Percentiles rank a stretch among this genome's conserved stretches.
phyloP scores from a whole-genome alignment of 2,888 invertebrate genomes.

The Bhutanitis thaidina region DNA sequence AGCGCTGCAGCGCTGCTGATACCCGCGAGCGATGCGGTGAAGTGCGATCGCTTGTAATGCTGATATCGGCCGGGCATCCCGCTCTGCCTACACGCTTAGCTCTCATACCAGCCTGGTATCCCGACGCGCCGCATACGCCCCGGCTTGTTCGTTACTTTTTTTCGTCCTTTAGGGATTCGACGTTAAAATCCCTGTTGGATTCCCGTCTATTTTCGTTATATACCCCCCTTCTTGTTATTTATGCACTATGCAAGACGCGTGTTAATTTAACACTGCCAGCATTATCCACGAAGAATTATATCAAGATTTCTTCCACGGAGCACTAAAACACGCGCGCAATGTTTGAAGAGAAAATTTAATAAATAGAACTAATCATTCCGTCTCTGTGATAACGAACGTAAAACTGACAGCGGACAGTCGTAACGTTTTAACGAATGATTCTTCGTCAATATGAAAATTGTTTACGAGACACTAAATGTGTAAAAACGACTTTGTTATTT shows the following conservation, averaged over 20 bases:
- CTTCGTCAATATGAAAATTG: no score
- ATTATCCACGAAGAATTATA: constrained; percentile 14
- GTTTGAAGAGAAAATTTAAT: no score
- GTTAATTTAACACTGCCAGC: constrained; percentile 18
- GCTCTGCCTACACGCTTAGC: constrained; percentile 44
- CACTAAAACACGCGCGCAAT: background rate
- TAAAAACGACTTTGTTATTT: no score
- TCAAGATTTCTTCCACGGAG: background rate
- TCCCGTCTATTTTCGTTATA: constrained; percentile 26
- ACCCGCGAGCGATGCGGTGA: constrained; percentile 68
- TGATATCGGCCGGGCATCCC: constrained; percentile 61
- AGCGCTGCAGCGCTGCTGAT: constrained; percentile 63
- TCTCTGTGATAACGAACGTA: no score
- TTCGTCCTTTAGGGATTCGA: constrained; percentile 34
- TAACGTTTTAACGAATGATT: no score
- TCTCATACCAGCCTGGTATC: constrained; percentile 47
- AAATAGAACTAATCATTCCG: no score
- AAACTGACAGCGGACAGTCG: no score
- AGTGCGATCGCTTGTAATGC: constrained; percentile 76
- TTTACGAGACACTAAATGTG: no score
- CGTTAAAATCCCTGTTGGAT: constrained; percentile 19
- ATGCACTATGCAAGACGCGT: constrained; percentile 16
- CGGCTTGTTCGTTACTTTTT: constrained; percentile 49
- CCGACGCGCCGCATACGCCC: constrained; percentile 28
- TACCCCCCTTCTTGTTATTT: constrained; percentile 23